These are phyloP conservation scores for Octopus bimaculoides DNA, from an alignment of 1,140 invertebrate species.

Conservation along the genomic window DNA sequence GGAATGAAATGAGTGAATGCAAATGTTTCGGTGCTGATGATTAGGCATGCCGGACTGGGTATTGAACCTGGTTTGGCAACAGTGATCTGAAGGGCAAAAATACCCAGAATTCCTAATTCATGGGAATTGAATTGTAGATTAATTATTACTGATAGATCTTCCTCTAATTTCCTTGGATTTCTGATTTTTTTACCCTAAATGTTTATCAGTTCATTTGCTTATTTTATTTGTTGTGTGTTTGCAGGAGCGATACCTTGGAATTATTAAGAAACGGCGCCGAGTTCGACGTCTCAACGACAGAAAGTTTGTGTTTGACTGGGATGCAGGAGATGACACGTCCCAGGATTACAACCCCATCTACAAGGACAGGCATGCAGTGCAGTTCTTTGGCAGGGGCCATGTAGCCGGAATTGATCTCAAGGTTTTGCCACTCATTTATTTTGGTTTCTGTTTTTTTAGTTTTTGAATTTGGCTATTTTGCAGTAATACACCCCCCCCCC, in stretches of 20 bases:
- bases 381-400: constrained; percentile 97
- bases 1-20: too few species aligned
- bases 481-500: too few species aligned
- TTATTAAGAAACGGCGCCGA: constrained; percentile 86
- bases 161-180: too few species aligned
- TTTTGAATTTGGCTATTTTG: background rate
- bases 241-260: constrained; percentile 84
- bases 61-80: too few species aligned
- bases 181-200: too few species aligned
- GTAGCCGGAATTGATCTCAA: constrained; percentile 90
- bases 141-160: too few species aligned
- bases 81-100: too few species aligned
- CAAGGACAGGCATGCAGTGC: constrained; percentile 90
- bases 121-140: too few species aligned
- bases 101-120: too few species aligned
- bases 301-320: constrained; percentile 99
- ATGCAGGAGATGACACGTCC: constrained; percentile 96
- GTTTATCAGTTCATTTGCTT: background rate
- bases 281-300: constrained; percentile 92
- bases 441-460: background rate
- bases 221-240: constrained; percentile 18
- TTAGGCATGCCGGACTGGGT: too few species aligned
- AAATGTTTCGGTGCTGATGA: too few species aligned
- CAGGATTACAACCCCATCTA: constrained; percentile 97
- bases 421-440: constrained; percentile 27